phyloP scores from a whole-genome alignment of 1,140 invertebrate genomes.

The Drosophila leontia region DNA sequence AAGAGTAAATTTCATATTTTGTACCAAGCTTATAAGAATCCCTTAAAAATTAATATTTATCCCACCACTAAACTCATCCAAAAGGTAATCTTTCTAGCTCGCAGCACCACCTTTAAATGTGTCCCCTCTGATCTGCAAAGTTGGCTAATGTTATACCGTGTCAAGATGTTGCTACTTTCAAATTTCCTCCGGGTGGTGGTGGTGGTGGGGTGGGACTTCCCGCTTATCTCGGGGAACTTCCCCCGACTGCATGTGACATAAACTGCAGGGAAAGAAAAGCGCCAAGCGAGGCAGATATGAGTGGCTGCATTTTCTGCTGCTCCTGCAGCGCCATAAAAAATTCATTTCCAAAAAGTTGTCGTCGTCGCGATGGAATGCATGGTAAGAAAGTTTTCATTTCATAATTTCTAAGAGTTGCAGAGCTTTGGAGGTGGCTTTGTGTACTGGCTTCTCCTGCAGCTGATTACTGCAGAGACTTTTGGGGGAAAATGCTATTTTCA shows the following conservation, averaged over 20 bases:
- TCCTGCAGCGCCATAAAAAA: slow-evolving; percentile 57
- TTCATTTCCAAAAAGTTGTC: slow-evolving; percentile 65
- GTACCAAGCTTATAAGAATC: neutral
- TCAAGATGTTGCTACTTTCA: slow-evolving; percentile 44
- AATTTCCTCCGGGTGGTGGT: slow-evolving; percentile 7
- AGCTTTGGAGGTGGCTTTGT: slow-evolving; percentile 33
- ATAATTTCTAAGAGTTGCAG: slow-evolving; percentile 38
- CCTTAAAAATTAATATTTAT: neutral
- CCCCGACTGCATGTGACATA: slow-evolving; percentile 49
- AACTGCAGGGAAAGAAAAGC: slow-evolving; percentile 54
- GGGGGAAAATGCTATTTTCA: slow-evolving; percentile 22
- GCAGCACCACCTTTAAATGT: slow-evolving; percentile 8
- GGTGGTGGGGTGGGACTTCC: slow-evolving; percentile 3
- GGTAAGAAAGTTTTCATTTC: slow-evolving; percentile 49
- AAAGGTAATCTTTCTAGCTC: neutral
- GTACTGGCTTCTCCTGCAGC: slow-evolving; percentile 13
- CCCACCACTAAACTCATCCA: neutral
- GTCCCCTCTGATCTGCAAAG: slow-evolving; percentile 15
- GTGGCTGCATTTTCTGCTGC: slow-evolving; percentile 10
- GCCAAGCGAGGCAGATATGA: slow-evolving; percentile 45
- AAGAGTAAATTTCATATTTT: neutral
- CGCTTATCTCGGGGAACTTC: slow-evolving; percentile 24
- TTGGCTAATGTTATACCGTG: slow-evolving; percentile 34
- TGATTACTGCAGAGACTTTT: slow-evolving; percentile 34
- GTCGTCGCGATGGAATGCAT: slow-evolving; percentile 35